Evolutionary conservation across 2,888 invertebrate genomes (phyloP), one percentile per base, ranked within the genome.

Genomic region (Xestia sexstrigata): DNA sequence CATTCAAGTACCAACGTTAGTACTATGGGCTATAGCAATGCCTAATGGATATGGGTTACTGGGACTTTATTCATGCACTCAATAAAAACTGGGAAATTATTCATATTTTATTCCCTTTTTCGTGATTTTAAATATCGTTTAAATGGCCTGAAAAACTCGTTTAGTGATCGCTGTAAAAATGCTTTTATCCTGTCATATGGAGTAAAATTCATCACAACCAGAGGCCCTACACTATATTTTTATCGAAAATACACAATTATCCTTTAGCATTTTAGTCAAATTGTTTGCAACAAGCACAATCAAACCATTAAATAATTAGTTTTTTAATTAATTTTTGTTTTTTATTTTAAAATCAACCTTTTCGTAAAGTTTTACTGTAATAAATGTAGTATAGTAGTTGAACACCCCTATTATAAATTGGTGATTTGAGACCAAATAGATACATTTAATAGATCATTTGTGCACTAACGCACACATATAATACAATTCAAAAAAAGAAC

Each of bases 21-120:
- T 81, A 75, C 74, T 69, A 70, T 47, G 42, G 30, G 20, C 45
- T 66, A 49, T 65, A 58, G 55, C 76, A 30, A 52, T 39, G 66
- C 65, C 81, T 82, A 87, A 88, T 83, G 83, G 78, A 81, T 79
- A 78, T 87, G 68, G 79, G 84, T 89, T 77, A 87, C 79, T 79
- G 68, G 78, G 58, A 74, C 78, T 87, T 83, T 77, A 81, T 79
- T 76, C 73, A 60, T 30, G 73, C 78, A 76, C 55, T 71, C 65
- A 67, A 82, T 78, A 60, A 69, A 58, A 76, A 62, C 62, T 58
- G 55, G 39, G 68, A 76, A 67, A 73, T 63, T 72, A 70, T 72
- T 72, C 17, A 23, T 39, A 35, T 39, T 83, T 88, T 81, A 81
- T 78, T 72, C 65, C 45, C 47, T 65, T 80, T 76, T 76, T 63